Evolutionary conservation across 2,888 invertebrate species (phyloP).

Genomic region (Aspidapion aeneum): DNA sequence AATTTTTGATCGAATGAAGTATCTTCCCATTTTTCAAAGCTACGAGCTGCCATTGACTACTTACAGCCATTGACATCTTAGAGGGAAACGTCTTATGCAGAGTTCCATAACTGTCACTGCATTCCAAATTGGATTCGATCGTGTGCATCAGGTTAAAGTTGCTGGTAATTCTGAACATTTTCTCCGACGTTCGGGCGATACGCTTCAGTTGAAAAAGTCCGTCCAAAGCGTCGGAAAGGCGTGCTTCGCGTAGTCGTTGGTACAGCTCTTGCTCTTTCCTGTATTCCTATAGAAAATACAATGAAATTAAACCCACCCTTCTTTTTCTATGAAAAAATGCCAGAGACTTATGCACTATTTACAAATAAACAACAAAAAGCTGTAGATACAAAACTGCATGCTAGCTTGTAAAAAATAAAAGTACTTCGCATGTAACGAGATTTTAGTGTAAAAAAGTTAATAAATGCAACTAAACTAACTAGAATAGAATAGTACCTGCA

Average conservation of each 20-base stretch:
- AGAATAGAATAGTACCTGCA: too few relatives aligned
- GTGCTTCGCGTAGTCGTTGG: conserved; percentile 39
- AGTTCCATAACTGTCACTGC: conserved; percentile 1
- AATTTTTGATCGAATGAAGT: too few relatives aligned
- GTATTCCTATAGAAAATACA: conserved; percentile 33
- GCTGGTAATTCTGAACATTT: conserved; percentile 39
- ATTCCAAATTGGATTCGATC: conserved; percentile 22
- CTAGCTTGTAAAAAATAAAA: too few relatives aligned
- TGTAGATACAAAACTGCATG: too few relatives aligned
- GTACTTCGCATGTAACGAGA: too few relatives aligned
- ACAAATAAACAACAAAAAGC: too few relatives aligned
- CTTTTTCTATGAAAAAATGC: too few relatives aligned
- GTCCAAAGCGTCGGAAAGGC: conserved; percentile 41
- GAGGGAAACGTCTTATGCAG: conserved; percentile 25
- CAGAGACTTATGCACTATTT: too few relatives aligned
- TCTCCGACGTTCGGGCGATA: conserved; percentile 45
- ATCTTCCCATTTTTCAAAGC: too few relatives aligned
- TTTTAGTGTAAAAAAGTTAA: too few relatives aligned
- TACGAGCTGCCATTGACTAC: too few relatives aligned
- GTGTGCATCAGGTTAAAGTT: conserved; percentile 30
- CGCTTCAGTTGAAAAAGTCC: conserved; percentile 45
- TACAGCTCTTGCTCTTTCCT: conserved; percentile 42
- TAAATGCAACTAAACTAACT: too few relatives aligned
- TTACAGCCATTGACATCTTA: conserved; percentile 24
- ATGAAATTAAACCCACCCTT: not conserved